Evolutionary conservation across 1,140 invertebrate genomes (phyloP), one percentile per base, ranked within the genome.

Genomic region (Scaptodrosophila lebanonensis): DNA sequence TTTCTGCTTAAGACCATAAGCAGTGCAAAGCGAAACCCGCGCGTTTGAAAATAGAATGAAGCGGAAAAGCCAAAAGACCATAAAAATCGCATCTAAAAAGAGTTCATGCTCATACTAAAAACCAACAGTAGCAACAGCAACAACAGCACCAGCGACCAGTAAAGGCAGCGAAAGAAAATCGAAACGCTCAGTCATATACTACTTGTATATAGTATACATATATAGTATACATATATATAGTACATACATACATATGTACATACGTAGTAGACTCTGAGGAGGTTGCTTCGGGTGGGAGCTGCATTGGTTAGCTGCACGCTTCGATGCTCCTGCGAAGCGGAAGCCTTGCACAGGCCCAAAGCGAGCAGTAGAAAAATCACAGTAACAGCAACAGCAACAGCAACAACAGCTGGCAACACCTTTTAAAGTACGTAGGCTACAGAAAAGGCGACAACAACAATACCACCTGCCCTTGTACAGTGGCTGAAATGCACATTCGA

Each of bases 71-170:
- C 58, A 58, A 77, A 73, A 71, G 68, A 54, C 73, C 65, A 82
- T 82, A 79, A 79, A 82, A 71, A 62, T 44, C 45, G 51, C 33
- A 20, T 47, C 48, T 53, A 29, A 53, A 56, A 54, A 43, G 50
- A 63, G 65, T 50, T 63, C 71, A 75, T 76, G 72, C 71, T 71
- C 72, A 70, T 77, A 71, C 66, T 75, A 71, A 76, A 66, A 61
- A 62, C 49, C 38, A 43, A 61, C 42, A 39, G 17, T 30, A 43
- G 25, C 22, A 59, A 9, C 22, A 25, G 39, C 27, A 50, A 18
- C 35, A 53, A 22, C 33, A 53, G 20, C 6, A 35, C 22, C n/a
- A 29, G 9, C 36, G 25, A 64, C 71, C 61, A 16, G 39, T 68
- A 65, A 65, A 68, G 70, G 63, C 42, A 57, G 27, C 33, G 27